Base-by-base conservation (phyloP, 2,888 invertebrate species). In the Anthrax anthrax region DNA sequence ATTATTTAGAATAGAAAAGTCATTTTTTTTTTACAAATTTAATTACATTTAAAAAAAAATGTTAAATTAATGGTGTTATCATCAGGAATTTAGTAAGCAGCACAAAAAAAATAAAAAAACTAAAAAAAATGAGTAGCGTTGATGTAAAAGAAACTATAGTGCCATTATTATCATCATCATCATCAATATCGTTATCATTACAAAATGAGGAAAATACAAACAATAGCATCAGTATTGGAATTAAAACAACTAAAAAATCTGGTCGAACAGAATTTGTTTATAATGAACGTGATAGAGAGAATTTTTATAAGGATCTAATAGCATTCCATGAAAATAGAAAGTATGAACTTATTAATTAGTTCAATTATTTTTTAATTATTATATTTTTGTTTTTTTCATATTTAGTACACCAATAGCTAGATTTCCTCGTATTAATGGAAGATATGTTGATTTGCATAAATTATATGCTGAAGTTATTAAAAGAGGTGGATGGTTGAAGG, bases 401-500 rank as follows among this genome's bases (percentile, higher is more conserved):
- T 72, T 50, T 66, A 82, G 82, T 56, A 74, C 74, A 23, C 63
- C 72, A n/a, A 55, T 66, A n/a, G 72, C 58, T 53, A 72, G 74
- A 58, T 77, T 75, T 29, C 85, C 88, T 3, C 74, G 80, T 63
- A 81, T 96, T 51, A 89, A 86, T 72, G 94, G 95, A 48, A 79
- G 82, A 60, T 86, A 88, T 68, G 80, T 97, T 61, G 95, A 97
- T 73, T 76, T 97, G 55, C 91, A 85, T 71, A 77, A 83, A 51
- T 78, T 97, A 56, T 97, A 96, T 70, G 81, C 81, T 58, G 77
- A 90, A 63, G 96, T 97, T 44, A 91, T 88, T 57, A 82, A 84
- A 53, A 77, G 87, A 59, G 96, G 96, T 57, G 97, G 97, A 58
- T 86, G 95, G 77, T 80, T 89, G 57, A 96, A 91, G 83, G 96